phyloP scores from a whole-genome alignment of 2,113 vertebrate species.

The Serilophus lunatus region DNA sequence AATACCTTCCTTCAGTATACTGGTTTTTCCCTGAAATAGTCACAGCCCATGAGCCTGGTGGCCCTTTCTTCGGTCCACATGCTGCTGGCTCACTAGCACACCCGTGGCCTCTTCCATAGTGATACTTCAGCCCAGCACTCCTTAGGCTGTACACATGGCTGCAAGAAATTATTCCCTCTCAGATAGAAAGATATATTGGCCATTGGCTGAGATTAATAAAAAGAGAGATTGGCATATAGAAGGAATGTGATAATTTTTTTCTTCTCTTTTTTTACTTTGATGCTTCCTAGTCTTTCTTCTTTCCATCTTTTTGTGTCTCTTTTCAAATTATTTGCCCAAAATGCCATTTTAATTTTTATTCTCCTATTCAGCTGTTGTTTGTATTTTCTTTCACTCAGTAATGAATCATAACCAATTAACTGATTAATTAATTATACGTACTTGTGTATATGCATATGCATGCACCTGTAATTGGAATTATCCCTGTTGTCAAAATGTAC shows the following conservation, averaged over 20 bases:
- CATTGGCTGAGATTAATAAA: not conserved
- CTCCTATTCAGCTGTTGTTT: not conserved
- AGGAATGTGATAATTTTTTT: not conserved
- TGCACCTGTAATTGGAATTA: not conserved
- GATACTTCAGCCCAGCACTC: not conserved
- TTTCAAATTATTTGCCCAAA: not conserved
- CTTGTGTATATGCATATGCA: not conserved
- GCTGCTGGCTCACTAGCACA: not conserved
- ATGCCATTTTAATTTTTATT: not conserved
- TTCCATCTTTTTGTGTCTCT: not conserved
- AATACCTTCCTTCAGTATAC: not conserved
- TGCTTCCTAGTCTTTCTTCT: not conserved
- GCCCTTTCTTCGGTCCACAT: accelerated
- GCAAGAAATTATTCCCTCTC: not conserved
- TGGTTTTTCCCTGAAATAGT: accelerated
- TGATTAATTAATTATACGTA: not conserved
- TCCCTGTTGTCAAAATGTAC: not conserved
- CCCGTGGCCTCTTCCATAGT: not conserved
- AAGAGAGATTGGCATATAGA: not conserved
- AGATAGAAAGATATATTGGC: not conserved
- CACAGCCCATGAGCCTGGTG: not conserved
- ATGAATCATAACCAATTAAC: not conserved
- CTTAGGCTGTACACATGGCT: not conserved
- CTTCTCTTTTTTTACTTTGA: not conserved
- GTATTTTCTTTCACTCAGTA: not conserved